Conservation (phyloP, 2,797 vertebrate species). For the Gila robusta region DNA sequence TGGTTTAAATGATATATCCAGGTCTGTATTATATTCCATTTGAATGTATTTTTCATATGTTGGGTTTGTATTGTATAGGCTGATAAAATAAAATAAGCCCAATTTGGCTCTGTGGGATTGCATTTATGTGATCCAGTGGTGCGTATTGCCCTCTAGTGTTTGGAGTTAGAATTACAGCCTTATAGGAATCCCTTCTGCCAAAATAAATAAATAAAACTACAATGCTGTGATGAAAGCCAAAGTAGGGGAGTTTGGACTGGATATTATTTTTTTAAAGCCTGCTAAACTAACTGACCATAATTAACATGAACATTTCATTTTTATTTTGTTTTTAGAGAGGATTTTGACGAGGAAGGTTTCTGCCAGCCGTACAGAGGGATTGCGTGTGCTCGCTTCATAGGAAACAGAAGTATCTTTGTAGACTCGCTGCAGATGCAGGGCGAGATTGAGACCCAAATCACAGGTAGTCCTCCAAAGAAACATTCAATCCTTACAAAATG, state of each 20-base stretch:
- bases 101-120: neutral
- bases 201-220: neutral
- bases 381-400: slow-evolving; percentile 95
- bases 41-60: slow-evolving; percentile 33
- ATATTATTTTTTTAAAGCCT: slow-evolving; percentile 20
- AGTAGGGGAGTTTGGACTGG: neutral
- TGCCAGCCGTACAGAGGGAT: slow-evolving; percentile 98
- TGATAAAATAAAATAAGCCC: neutral
- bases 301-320: slow-evolving; percentile 32
- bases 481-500: neutral
- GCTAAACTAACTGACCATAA: slow-evolving; percentile 4
- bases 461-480: slow-evolving; percentile 79
- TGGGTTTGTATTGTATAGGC: slow-evolving; percentile 9
- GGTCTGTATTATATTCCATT: slow-evolving; percentile 22
- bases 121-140: neutral
- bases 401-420: slow-evolving; percentile 96
- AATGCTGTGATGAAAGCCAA: neutral
- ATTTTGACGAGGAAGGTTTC: slow-evolving; percentile 95
- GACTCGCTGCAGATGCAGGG: slow-evolving; percentile 98
- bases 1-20: slow-evolving; percentile 2
- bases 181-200: neutral
- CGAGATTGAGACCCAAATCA: slow-evolving; percentile 98
- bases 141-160: slow-evolving; percentile 74
- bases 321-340: slow-evolving; percentile 78
- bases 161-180: slow-evolving; percentile 38